Evolutionary conservation across 2,113 vertebrate species (phyloP).

Genomic region (Gopherus flavomarginatus): DNA sequence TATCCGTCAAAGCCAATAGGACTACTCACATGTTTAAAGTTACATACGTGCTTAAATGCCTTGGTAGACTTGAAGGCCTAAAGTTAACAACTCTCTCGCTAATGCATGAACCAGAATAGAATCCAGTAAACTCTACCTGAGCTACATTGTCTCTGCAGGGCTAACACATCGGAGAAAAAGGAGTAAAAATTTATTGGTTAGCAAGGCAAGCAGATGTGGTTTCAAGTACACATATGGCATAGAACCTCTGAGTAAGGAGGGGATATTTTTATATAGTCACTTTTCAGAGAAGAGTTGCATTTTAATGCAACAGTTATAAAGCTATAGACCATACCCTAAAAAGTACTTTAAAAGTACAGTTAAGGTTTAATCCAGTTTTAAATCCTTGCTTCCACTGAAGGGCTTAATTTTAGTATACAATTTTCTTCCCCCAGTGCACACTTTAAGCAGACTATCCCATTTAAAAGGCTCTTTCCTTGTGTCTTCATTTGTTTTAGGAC

Average conservation of each 20-base stretch:
- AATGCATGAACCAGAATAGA: background rate
- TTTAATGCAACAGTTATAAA: background rate
- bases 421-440: background rate
- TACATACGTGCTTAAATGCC: background rate
- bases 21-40: background rate
- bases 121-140: constrained; percentile 9
- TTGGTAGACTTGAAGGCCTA: background rate
- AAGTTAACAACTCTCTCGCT: background rate
- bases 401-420: background rate
- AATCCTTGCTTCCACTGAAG: background rate
- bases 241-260: background rate
- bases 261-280: background rate
- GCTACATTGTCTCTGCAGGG: background rate
- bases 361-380: constrained; percentile 11
- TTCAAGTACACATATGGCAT: background rate
- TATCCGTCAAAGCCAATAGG: background rate
- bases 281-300: background rate
- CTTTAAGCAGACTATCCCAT: background rate
- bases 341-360: background rate
- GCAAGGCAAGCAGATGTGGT: constrained; percentile 7
- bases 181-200: background rate
- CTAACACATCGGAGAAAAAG: background rate
- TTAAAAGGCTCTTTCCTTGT: background rate
- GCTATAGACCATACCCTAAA: background rate
- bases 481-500: background rate